Base-by-base conservation (phyloP, 2,888 invertebrate genomes). In the Chouioia cunea region DNA sequence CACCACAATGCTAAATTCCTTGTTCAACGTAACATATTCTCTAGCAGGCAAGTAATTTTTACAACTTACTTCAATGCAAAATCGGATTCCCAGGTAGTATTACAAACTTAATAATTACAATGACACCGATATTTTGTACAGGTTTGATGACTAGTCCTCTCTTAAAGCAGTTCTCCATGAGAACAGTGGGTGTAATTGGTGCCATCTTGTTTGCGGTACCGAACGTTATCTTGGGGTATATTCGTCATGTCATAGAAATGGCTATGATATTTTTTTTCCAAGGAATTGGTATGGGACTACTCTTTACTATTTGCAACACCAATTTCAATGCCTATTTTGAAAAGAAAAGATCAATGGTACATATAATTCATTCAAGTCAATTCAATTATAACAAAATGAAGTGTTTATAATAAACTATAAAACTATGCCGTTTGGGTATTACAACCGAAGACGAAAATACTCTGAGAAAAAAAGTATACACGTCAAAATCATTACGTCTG, bases 271-370 rank as follows among this genome's bases (percentile, higher is more conserved):
- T 90, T 80, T 77, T 83, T 14, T 66, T 84, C 47, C 80, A 87
- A 90, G 93, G 93, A 18, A 85, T 91, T 15, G 93, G 92, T 6
- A 90, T 92, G 65, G 93, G 93, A 0, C 86, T 93, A 0, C 90
- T 93, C 87, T 87, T 93, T 73, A 93, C 93, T 47, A 89, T 93
- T 2, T 89, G 90, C 56, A 92, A 91, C 76, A 91, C 93, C 1
- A 90, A 91, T 6, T 92, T 94, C 77, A 93, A 93, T 78, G 89
- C 90, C 73, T 93, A 93, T 78, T 93, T 93, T 78, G 89, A 91
- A 0, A 89, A 89, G 77, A 91, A 89, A 78, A 87, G 93, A 6
- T 90, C 91, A 0, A 88, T 91, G 64, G 85, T 85, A 78, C 48
- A 48, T 48, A 14, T 15, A 48, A 48, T 2, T 16, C 6, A 16